These are phyloP conservation scores for Torymus aiolomorphi DNA, from an alignment of 2,888 invertebrate species.

Conservation along the genomic window DNA sequence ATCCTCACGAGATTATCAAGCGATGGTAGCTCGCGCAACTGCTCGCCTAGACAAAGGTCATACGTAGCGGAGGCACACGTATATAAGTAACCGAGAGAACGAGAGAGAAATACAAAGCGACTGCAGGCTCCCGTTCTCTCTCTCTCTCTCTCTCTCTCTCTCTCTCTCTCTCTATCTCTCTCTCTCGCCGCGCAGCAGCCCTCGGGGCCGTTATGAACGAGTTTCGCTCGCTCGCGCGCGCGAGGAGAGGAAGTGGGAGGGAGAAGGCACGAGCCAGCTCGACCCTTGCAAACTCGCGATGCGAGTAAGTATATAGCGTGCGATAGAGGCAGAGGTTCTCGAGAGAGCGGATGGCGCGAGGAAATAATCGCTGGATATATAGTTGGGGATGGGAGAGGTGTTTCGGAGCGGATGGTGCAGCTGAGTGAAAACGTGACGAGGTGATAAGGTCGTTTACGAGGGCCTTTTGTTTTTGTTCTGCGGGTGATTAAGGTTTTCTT, in stretches of 20 bases:
- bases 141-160: too few relatives aligned
- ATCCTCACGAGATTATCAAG: too few relatives aligned
- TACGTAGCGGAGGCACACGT: too few relatives aligned
- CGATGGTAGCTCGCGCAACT: too few relatives aligned
- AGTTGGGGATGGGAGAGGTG: neutral
- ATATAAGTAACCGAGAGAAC: neutral
- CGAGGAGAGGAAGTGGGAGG: conserved; percentile 52
- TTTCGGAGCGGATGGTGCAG: neutral
- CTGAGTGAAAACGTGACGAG: conserved; percentile 10
- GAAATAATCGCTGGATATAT: neutral
- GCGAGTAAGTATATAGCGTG: neutral
- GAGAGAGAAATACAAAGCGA: conserved; percentile 55
- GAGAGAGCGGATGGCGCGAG: neutral
- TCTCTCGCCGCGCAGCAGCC: conserved; percentile 64
- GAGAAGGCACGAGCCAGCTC: conserved; percentile 9
- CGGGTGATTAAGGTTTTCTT: too few relatives aligned
- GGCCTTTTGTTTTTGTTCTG: too few relatives aligned
- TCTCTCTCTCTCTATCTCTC: too few relatives aligned
- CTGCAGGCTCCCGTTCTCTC: neutral
- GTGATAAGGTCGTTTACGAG: neutral
- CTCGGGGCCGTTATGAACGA: conserved; percentile 69
- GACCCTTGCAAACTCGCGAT: conserved; percentile 30
- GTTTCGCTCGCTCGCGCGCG: conserved; percentile 60
- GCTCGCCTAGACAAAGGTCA: too few relatives aligned
- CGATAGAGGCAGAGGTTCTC: too few relatives aligned